Conservation (phyloP, 2,113 vertebrate species). For the Sinocyclocheilus anshuiensis region DNA sequence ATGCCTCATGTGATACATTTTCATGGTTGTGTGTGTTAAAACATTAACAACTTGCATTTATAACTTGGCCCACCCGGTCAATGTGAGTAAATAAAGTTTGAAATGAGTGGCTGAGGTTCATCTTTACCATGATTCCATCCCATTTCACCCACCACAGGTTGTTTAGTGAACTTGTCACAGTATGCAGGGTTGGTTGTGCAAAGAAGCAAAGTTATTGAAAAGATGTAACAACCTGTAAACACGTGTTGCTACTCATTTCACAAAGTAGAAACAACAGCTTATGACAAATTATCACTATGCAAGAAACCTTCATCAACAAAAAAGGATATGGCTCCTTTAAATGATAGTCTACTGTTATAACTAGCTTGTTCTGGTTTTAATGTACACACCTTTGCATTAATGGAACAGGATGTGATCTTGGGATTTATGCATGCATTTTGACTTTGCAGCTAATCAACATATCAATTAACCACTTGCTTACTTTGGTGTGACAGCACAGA, state of each 20-base stretch:
- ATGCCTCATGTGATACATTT: no score
- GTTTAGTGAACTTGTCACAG: neutral
- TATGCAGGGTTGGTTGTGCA: neutral
- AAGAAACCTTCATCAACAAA: neutral
- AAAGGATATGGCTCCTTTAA: neutral
- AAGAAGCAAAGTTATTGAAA: neutral
- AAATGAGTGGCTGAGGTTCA: neutral
- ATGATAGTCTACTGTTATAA: neutral
- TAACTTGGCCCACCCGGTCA: neutral
- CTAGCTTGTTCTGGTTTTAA: neutral
- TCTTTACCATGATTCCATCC: neutral
- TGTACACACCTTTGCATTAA: neutral
- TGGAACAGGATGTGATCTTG: neutral
- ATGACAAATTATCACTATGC: neutral
- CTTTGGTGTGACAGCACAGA: conserved; percentile 6
- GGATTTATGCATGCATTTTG: neutral
- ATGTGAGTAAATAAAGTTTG: neutral
- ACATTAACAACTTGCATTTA: neutral
- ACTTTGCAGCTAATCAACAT: conserved; percentile 4
- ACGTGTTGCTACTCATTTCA: neutral
- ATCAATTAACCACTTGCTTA: conserved; percentile 21
- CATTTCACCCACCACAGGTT: no score
- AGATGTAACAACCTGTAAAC: neutral
- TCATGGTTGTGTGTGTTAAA: no score
- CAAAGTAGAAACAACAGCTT: neutral